Conservation (phyloP, 2,797 vertebrate species). For the Neopelma chrysocephalum region DNA sequence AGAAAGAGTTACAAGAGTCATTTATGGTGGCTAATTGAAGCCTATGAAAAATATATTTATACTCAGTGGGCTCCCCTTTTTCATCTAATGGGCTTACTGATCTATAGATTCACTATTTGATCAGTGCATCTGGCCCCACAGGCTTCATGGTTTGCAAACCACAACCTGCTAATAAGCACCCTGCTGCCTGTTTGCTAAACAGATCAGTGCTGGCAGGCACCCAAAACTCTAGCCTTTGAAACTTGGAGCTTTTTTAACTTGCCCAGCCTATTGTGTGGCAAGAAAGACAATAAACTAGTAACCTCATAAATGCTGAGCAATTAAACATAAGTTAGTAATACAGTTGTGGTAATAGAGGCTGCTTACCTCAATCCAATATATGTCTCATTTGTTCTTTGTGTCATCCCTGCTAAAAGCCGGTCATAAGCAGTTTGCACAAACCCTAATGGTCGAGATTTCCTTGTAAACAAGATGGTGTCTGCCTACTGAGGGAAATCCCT, state of each 20-base stretch:
- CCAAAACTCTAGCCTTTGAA: constrained; percentile 78
- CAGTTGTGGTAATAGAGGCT: constrained; percentile 72
- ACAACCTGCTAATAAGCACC: constrained; percentile 80
- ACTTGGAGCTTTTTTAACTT: constrained; percentile 75
- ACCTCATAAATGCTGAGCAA: constrained; percentile 74
- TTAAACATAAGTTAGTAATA: constrained; percentile 75
- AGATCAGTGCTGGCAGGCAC: constrained; percentile 78
- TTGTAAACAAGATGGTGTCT: constrained; percentile 65
- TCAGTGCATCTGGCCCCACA: constrained; percentile 74
- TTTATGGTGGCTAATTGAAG: constrained; percentile 70
- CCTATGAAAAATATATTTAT: constrained; percentile 66
- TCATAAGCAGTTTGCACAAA: constrained; percentile 21
- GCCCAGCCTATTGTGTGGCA: constrained; percentile 73
- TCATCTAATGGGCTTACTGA: constrained; percentile 66
- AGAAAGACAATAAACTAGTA: constrained; percentile 76
- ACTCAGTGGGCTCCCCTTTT: constrained; percentile 55
- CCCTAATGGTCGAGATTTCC: constrained; percentile 38
- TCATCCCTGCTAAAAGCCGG: constrained; percentile 68
- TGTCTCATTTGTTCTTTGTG: constrained; percentile 67
- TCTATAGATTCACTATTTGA: constrained; percentile 75
- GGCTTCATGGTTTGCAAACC: constrained; percentile 77
- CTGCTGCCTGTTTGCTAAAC: constrained; percentile 82
- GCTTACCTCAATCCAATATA: constrained; percentile 72
- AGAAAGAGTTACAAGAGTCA: constrained; percentile 68
- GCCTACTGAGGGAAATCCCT: neutral